These are phyloP conservation scores for Ptychoptera albimana DNA, from an alignment of 2,888 invertebrate genomes.

Conservation along the genomic window DNA sequence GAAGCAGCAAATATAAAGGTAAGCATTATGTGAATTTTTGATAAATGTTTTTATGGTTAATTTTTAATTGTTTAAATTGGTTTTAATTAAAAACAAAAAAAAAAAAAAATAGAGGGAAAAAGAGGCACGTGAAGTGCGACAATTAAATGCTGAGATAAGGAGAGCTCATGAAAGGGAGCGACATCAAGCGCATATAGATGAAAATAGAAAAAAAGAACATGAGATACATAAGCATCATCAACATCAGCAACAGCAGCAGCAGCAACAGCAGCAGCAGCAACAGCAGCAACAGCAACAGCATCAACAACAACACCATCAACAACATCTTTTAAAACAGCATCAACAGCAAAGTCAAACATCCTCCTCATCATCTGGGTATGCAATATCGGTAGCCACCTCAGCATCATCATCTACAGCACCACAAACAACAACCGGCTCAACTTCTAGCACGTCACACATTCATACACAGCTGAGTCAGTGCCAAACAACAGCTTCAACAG, in stretches of 20 bases:
- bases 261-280: neutral
- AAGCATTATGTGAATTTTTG: neutral
- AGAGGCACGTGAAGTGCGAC: slow-evolving; percentile 29
- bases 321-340: neutral
- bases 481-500: too few relatives aligned
- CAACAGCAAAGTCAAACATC: neutral
- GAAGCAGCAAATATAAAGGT: slow-evolving; percentile 24
- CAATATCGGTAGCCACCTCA: neutral
- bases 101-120: slow-evolving; percentile 19
- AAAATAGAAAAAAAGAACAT: slow-evolving; percentile 18
- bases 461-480: too few relatives aligned
- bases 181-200: slow-evolving; percentile 26
- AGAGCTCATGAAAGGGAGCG: slow-evolving; percentile 12
- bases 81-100: neutral
- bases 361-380: too few relatives aligned
- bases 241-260: slow-evolving; percentile 4
- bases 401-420: neutral
- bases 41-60: neutral
- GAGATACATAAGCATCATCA: neutral
- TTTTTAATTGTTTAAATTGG: neutral
- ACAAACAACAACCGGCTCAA: neutral
- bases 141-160: slow-evolving; percentile 27
- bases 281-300: neutral
- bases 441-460: too few relatives aligned
- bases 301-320: neutral